Conservation (phyloP, 2,888 invertebrate genomes). For the Lucinisca nassula region DNA sequence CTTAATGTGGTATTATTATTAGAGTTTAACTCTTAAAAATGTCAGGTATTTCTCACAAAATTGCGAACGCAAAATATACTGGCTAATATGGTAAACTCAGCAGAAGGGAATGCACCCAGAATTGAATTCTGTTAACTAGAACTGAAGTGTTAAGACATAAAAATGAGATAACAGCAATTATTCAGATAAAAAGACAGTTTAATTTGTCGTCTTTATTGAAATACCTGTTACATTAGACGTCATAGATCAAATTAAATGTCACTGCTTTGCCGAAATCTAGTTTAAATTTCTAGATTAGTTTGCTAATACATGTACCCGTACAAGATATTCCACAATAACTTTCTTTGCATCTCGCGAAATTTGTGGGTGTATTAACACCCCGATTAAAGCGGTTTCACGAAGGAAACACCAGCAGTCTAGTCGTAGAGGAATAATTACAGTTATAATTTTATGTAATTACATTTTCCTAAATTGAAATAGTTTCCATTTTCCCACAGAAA, state of each 20-base stretch:
- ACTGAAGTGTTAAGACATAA: slow-evolving; percentile 2
- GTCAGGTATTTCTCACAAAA: slow-evolving; percentile 17
- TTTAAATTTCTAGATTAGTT: background rate
- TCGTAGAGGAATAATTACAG: too few relatives aligned
- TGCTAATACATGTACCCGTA: too few relatives aligned
- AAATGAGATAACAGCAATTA: slow-evolving; percentile 1
- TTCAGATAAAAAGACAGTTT: slow-evolving; percentile 7
- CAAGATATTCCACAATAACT: too few relatives aligned
- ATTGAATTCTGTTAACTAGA: background rate
- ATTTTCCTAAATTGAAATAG: too few relatives aligned
- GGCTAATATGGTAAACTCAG: background rate
- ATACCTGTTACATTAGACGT: slow-evolving; percentile 4
- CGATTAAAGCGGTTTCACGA: too few relatives aligned
- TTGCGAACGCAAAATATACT: background rate
- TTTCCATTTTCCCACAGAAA: too few relatives aligned
- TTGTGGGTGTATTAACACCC: too few relatives aligned
- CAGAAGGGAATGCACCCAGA: background rate
- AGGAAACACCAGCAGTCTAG: too few relatives aligned
- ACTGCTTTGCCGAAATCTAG: background rate
- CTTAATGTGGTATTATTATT: background rate
- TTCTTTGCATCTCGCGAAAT: too few relatives aligned
- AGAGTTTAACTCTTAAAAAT: background rate
- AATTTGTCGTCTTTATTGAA: background rate
- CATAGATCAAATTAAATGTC: background rate
- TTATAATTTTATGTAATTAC: too few relatives aligned